Percentiles rank a stretch among this genome's conserved stretches.
These are phyloP conservation scores for Bombylius discolor DNA, from an alignment of 2,888 invertebrate species.

Conservation along the genomic window DNA sequence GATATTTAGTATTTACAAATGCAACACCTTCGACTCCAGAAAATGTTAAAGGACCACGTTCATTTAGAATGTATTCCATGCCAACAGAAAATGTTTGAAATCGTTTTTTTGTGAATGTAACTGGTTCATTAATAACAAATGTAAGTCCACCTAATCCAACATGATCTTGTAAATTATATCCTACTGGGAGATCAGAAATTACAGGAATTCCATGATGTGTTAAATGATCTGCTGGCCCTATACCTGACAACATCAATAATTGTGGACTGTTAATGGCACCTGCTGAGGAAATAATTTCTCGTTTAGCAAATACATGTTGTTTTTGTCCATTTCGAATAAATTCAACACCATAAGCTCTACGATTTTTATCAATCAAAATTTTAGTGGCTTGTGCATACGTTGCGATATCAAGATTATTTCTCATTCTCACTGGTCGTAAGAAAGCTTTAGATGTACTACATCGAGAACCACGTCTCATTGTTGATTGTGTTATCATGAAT, in stretches of 20 bases:
- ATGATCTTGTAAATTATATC: conserved; percentile 77
- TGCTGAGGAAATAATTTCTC: conserved; percentile 73
- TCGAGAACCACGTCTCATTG: conserved; percentile 67
- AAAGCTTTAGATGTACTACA: conserved; percentile 85
- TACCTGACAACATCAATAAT: conserved; percentile 79
- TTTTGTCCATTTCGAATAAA: conserved; percentile 52
- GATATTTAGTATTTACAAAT: conserved; percentile 76
- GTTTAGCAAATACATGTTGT: conserved; percentile 54
- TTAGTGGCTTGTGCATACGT: conserved; percentile 62
- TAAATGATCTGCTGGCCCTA: conserved; percentile 68
- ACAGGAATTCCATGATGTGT: conserved; percentile 58
- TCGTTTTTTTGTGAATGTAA: conserved; percentile 62
- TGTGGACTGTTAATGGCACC: conserved; percentile 84
- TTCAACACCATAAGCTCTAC: conserved; percentile 63
- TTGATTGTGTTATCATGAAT: conserved; percentile 77
- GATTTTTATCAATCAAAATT: conserved; percentile 56
- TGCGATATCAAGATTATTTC: conserved; percentile 67
- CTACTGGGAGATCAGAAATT: conserved; percentile 61
- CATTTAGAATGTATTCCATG: conserved; percentile 67
- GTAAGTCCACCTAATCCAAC: conserved; percentile 76
- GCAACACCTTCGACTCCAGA: conserved; percentile 79
- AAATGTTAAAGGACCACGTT: conserved; percentile 69
- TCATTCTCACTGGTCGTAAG: conserved; percentile 61
- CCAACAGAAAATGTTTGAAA: conserved; percentile 65
- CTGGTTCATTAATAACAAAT: conserved; percentile 66